Conservation (phyloP, 2,113 vertebrate species). For the Pteruthius melanotis region DNA sequence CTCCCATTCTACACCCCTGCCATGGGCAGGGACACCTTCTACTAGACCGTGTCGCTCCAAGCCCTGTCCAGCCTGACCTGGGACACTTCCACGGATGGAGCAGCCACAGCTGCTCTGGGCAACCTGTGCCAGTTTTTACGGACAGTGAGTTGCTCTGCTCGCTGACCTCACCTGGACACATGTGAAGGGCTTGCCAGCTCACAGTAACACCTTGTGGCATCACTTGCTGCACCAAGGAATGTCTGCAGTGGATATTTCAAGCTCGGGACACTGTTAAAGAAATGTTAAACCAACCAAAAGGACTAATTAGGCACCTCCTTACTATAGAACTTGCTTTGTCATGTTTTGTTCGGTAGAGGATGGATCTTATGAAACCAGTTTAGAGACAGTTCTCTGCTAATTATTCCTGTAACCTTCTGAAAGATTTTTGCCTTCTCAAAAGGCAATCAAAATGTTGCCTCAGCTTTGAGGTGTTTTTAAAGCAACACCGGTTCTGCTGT, state of each 20-base stretch:
- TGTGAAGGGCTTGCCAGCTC: background rate
- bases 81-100: background rate
- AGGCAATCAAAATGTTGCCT: background rate
- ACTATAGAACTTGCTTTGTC: background rate
- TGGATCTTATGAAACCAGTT: background rate
- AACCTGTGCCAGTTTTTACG: background rate
- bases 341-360: background rate
- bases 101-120: background rate
- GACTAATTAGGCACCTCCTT: background rate
- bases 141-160: background rate
- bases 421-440: background rate
- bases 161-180: background rate
- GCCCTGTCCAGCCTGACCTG: background rate
- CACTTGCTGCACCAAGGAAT: background rate
- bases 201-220: background rate
- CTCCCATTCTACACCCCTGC: background rate
- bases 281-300: background rate
- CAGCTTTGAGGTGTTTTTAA: background rate
- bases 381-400: background rate
- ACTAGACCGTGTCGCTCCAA: background rate
- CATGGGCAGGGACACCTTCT: background rate
- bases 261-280: background rate
- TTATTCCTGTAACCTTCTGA: background rate
- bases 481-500: background rate
- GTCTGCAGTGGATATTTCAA: background rate